Evolutionary conservation across 2,888 invertebrate genomes (phyloP), one percentile per base, ranked within the genome.

Genomic region (Microdon myrmicae): DNA sequence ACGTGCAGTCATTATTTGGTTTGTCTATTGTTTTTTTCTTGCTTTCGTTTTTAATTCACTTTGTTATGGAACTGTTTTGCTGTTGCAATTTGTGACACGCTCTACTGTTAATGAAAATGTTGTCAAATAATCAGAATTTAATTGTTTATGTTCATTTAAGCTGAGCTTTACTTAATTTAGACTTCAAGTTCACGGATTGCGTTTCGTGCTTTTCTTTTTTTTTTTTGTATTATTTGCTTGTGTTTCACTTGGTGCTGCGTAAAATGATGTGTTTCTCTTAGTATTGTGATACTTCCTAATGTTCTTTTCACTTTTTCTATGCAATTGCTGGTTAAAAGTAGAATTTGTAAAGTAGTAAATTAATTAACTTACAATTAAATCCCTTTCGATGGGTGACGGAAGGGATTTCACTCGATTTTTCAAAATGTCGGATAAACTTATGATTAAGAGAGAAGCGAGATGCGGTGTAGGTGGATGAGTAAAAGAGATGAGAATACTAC

Each of bases 1-100:
- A 60, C 79, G 73, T 67, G 75, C 77, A 70, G 74, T 69, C 71
- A 70, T 71, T 45, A 51, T 69, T 17, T 37, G 7, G 26, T 2
- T 9, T 55, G 6, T 48, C 23, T 29, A 38, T 37, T 55, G 29
- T 44, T 23, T 28, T 7, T 17, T 13, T 41, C 7, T 20, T 45
- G 41, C 25, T 34, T 44, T n/a, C n/a, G n/a, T n/a, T n/a, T n/a
- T n/a, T n/a, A n/a, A n/a, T n/a, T n/a, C n/a, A n/a, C n/a, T n/a
- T n/a, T n/a, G n/a, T n/a, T n/a, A n/a, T n/a, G n/a, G n/a, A n/a
- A n/a, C n/a, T n/a, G n/a, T n/a, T n/a, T n/a, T n/a, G n/a, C n/a
- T n/a, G n/a, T n/a, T n/a, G n/a, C n/a, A n/a, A n/a, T n/a, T n/a
- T n/a, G n/a, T n/a, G n/a, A n/a, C n/a, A n/a, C n/a, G n/a, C n/a